Conservation (phyloP, 2,113 vertebrate species). For the Antidorcas marsupialis region DNA sequence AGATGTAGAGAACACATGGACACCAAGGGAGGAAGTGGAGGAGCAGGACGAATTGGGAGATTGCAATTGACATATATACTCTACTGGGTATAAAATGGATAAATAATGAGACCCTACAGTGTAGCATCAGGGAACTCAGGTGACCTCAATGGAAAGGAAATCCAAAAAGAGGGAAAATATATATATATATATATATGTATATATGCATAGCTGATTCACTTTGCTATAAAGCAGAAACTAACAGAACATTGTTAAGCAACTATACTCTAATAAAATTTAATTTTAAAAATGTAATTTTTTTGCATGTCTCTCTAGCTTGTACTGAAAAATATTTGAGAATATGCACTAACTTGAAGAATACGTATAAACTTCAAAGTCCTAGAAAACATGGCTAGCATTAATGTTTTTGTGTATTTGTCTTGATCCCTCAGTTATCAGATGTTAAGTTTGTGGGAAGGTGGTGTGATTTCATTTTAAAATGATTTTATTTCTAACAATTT, state of each 20-base stretch:
- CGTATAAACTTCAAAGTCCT: not conserved
- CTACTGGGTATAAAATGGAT: not conserved
- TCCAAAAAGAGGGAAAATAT: not conserved
- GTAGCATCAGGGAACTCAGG: not conserved
- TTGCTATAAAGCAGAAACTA: not conserved
- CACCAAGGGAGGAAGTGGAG: not conserved
- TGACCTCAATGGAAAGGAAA: not conserved
- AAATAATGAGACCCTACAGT: not conserved
- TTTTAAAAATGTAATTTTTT: not conserved
- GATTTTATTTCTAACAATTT: not conserved
- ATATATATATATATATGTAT: not conserved
- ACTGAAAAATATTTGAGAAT: not conserved
- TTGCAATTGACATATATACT: not conserved
- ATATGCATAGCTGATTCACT: not conserved
- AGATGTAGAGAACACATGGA: not conserved
- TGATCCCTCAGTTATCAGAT: not conserved
- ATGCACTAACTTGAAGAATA: not conserved
- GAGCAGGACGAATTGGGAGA: not conserved
- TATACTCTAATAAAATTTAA: not conserved
- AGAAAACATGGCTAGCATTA: not conserved
- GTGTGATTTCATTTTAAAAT: constrained; percentile 3
- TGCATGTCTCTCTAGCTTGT: not conserved
- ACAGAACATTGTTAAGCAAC: not conserved
- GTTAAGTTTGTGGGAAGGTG: not conserved
- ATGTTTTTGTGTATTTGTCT: not conserved